Conservation (phyloP, 2,888 invertebrate genomes). For the Parthenolecanium corni region DNA sequence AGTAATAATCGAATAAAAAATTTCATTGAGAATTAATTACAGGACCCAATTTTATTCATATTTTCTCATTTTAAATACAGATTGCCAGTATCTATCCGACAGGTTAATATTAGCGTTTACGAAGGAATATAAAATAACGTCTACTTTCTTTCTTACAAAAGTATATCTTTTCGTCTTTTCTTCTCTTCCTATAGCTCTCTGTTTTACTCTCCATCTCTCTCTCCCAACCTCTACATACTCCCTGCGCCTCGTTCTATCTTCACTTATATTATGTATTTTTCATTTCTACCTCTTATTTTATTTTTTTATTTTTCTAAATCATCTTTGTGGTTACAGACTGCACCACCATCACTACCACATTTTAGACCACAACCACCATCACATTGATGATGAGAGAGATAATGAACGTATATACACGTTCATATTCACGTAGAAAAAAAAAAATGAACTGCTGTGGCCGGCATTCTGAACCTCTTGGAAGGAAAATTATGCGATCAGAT, state of each 20-base stretch:
- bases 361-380: too few relatives aligned
- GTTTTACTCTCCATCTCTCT: too few relatives aligned
- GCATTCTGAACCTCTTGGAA: neutral
- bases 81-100: conserved; percentile 20
- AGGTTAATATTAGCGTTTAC: conserved; percentile 19
- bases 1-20: too few relatives aligned
- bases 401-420: conserved; percentile 4
- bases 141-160: conserved; percentile 9
- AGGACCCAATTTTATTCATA: conserved; percentile 5
- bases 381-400: conserved; percentile 8
- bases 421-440: neutral
- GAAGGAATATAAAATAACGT: neutral
- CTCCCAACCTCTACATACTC: too few relatives aligned
- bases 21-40: conserved; percentile 22
- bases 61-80: conserved; percentile 10
- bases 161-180: neutral
- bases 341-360: too few relatives aligned
- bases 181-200: neutral
- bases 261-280: too few relatives aligned
- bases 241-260: too few relatives aligned
- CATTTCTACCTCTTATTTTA: neutral
- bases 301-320: conserved; percentile 10
- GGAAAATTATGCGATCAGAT: conserved; percentile 26
- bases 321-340: too few relatives aligned
- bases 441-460: conserved; percentile 9